Conservation (phyloP, 2,113 vertebrate genomes). For the Malurus alboscapulatus region DNA sequence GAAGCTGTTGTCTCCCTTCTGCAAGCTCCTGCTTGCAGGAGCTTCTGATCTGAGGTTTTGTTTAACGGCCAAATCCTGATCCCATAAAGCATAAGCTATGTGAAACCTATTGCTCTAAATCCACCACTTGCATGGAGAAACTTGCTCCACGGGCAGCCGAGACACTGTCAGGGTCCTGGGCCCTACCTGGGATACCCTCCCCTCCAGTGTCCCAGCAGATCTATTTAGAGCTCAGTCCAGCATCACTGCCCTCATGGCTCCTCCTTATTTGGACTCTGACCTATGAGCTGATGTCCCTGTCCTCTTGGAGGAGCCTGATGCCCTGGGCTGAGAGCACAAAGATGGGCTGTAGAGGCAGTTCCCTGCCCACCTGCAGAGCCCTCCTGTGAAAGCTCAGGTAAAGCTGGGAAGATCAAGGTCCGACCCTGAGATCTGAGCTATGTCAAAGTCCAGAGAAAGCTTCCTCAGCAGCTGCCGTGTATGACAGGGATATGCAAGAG, state of each 20-base stretch:
- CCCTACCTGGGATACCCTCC: background rate
- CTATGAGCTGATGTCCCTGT: background rate
- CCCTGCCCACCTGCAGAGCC: background rate
- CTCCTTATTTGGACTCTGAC: background rate
- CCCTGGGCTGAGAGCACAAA: background rate
- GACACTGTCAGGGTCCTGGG: background rate
- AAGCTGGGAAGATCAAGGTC: background rate
- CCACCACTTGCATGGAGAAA: background rate
- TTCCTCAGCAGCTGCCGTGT: background rate
- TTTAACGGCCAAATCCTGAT: background rate
- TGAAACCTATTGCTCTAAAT: background rate
- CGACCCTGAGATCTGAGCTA: background rate
- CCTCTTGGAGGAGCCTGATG: background rate
- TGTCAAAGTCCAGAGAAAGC: background rate
- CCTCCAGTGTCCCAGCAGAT: background rate
- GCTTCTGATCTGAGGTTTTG: background rate
- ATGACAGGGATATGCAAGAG: background rate
- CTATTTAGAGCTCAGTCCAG: background rate
- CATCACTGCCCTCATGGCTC: accelerated
- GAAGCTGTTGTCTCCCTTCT: background rate
- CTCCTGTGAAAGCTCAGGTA: background rate
- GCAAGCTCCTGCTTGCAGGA: background rate
- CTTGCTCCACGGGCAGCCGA: background rate
- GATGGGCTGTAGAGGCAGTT: background rate
- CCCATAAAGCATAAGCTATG: background rate